phyloP scores from a whole-genome alignment of 2,888 invertebrate species.

The Trachelus iudaicus region DNA sequence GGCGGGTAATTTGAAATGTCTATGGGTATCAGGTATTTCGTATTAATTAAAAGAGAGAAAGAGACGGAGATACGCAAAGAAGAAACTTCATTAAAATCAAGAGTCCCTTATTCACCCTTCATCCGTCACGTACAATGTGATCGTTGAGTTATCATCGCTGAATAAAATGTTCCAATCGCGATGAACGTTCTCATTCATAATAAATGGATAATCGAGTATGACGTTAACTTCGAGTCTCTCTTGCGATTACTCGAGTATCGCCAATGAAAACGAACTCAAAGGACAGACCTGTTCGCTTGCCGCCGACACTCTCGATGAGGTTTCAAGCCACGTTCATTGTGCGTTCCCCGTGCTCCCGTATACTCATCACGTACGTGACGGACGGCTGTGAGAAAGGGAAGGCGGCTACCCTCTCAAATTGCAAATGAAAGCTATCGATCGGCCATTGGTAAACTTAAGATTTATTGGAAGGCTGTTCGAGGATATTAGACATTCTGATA shows the following conservation, averaged over 20 bases:
- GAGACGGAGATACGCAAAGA: neutral
- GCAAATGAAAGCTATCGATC: neutral
- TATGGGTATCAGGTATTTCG: neutral
- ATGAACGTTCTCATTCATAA: neutral
- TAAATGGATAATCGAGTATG: neutral
- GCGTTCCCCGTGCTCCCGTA: neutral
- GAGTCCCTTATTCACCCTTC: neutral
- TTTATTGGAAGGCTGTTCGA: neutral
- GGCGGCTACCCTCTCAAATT: neutral
- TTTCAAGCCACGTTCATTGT: neutral
- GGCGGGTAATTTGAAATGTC: neutral
- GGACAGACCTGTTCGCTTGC: neutral
- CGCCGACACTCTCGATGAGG: neutral
- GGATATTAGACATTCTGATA: neutral
- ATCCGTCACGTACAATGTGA: neutral
- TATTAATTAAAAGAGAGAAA: neutral
- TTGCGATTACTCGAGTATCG: neutral
- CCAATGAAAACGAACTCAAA: neutral
- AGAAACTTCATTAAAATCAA: neutral
- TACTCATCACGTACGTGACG: neutral
- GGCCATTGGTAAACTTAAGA: neutral
- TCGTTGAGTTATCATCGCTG: neutral
- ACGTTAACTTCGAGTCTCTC: neutral
- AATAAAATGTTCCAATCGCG: neutral
- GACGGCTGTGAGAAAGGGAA: neutral